Conservation (phyloP, 2,888 invertebrate genomes). For the Sphinx pinastri region DNA sequence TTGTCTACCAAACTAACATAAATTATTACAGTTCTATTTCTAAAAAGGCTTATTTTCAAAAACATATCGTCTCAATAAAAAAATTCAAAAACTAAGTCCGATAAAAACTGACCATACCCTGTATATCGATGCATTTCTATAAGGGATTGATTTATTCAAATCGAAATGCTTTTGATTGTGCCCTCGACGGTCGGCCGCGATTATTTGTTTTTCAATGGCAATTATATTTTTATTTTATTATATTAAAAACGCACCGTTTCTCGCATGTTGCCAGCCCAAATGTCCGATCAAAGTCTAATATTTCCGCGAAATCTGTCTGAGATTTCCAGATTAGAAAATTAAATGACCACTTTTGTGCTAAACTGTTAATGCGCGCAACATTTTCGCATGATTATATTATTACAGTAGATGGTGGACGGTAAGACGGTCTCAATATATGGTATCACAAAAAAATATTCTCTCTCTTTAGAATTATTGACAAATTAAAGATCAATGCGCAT, state of each 20-base stretch:
- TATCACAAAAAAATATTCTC: neutral
- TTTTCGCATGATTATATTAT: conserved; percentile 59
- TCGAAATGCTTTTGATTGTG: conserved; percentile 77
- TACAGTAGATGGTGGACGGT: conserved; percentile 41
- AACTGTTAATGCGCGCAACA: conserved; percentile 50
- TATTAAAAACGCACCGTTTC: conserved; percentile 53
- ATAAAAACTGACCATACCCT: conserved; percentile 44
- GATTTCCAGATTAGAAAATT: conserved; percentile 47
- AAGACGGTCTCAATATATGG: neutral
- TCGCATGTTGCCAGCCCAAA: conserved; percentile 69
- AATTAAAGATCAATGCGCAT: neutral
- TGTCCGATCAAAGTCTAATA: conserved; percentile 61
- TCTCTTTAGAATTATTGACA: neutral
- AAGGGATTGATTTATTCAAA: conserved; percentile 83
- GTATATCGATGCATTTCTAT: conserved; percentile 79
- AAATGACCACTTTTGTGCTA: conserved; percentile 45
- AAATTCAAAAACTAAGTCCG: neutral
- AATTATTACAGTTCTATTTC: too few species aligned
- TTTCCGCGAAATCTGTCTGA: conserved; percentile 78
- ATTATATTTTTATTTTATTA: conserved; percentile 82
- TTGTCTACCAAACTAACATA: too few species aligned
- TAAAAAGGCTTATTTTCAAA: too few species aligned
- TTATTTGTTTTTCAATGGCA: conserved; percentile 83
- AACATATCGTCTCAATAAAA: neutral
- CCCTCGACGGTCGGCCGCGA: conserved; percentile 71